These are phyloP conservation scores for Antennarius maculatus DNA, from an alignment of 2,797 vertebrate species.

Conservation along the genomic window DNA sequence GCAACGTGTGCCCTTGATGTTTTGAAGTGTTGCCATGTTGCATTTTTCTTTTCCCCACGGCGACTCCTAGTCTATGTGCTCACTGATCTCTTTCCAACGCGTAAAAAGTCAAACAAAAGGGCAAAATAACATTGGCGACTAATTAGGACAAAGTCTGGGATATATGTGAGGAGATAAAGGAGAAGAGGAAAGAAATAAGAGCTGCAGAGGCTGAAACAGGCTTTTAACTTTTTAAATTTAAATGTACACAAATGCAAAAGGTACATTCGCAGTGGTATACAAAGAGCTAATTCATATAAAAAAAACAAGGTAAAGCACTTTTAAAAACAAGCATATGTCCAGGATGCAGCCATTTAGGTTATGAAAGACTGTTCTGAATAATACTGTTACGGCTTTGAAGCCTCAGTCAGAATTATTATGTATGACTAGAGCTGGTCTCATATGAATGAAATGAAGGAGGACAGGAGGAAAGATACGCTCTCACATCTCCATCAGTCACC, in stretches of 20 bases:
- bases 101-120: slow-evolving; percentile 59
- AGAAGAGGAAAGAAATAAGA: slow-evolving; percentile 20
- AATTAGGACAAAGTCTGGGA: slow-evolving; percentile 59
- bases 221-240: slow-evolving; percentile 23
- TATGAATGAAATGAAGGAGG: no score
- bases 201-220: slow-evolving; percentile 20
- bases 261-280: background rate
- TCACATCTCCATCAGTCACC: no score
- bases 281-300: no score
- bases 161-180: slow-evolving; percentile 46
- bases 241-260: no score
- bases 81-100: slow-evolving; percentile 47
- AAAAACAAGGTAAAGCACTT: background rate
- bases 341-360: no score
- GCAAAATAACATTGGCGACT: slow-evolving; percentile 55
- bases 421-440: no score
- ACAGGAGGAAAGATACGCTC: no score
- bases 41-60: slow-evolving; percentile 8
- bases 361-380: no score
- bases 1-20: slow-evolving; percentile 43
- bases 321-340: no score
- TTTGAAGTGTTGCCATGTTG: slow-evolving; percentile 38
- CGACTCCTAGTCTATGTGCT: slow-evolving; percentile 23
- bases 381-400: no score
- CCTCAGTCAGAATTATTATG: no score